Evolutionary conservation across 2,797 vertebrate genomes (phyloP), one percentile per base, ranked within the genome.

Genomic region (Danio jaintianensis): DNA sequence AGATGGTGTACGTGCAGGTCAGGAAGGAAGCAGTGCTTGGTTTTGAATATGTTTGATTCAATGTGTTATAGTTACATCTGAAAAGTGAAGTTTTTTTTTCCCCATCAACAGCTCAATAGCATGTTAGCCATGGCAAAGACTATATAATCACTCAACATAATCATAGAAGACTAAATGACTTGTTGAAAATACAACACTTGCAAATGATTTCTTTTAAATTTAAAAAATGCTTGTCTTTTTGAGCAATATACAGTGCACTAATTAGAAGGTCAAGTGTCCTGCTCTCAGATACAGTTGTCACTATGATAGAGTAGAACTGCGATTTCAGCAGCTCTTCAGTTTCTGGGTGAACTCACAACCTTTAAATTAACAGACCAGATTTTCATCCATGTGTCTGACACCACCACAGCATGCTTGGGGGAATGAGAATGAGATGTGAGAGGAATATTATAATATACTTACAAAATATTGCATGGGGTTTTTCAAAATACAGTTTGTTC

Each of bases 301-400:
- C 11, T 58, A 59, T 20, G 42, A 40, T 38, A 36, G 29, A 58
- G 40, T 45, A 77, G 10, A 10, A 45, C 52, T 67, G 22, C 48
- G 22, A 68, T 68, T 68, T 68, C 52, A 68, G 48, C 13, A 69
- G 75, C 53, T 40, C 7, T 59, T 64, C n/a, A 15, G 4, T 63
- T 77, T 7, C 48, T 10, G 53, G 43, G 45, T 56, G 16, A 68
- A 47, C 73, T 66, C 9, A 48, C 7, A 68, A 78, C 50, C 75
- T 67, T 75, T 47, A 78, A 66, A 68, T 78, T 29, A 58, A 55
- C 42, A 47, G 40, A 47, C 10, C 22, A 68, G 40, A 68, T 67
- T 67, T 38, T 22, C 2, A 20, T 43, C 53, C 29, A 69, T 42
- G 36, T 58, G 75, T 56, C n/a, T 56, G 52, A 36, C n/a, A 40